These are phyloP conservation scores for Rhynchopsitta pachyrhyncha DNA, from an alignment of 2,113 vertebrate species.

Conservation along the genomic window DNA sequence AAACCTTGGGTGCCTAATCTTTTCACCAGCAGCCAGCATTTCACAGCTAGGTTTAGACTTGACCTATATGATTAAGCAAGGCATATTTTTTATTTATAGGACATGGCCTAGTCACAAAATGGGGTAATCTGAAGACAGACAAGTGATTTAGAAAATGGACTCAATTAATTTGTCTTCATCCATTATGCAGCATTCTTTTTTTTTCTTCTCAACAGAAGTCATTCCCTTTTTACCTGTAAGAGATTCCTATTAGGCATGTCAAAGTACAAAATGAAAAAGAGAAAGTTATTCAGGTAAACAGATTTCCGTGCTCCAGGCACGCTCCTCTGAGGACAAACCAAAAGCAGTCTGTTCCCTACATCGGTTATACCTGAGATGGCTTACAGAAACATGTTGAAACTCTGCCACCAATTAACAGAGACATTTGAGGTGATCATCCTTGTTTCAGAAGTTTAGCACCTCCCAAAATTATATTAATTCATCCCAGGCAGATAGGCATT, in stretches of 20 bases:
- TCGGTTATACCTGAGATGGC: not conserved
- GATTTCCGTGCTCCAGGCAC: not conserved
- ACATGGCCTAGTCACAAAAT: not conserved
- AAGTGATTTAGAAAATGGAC: slow-evolving; percentile 9
- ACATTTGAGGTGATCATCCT: not conserved
- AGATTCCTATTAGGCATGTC: not conserved
- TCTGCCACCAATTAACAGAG: not conserved
- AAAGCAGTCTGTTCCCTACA: not conserved
- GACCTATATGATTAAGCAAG: slow-evolving; percentile 44
- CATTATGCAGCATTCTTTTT: not conserved
- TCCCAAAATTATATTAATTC: not conserved
- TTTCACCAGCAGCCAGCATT: slow-evolving; percentile 37
- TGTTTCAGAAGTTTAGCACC: not conserved
- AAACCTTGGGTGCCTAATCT: slow-evolving; percentile 14
- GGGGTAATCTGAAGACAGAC: not conserved
- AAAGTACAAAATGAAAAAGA: not conserved
- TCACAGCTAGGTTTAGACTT: slow-evolving; percentile 44
- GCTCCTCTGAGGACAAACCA: not conserved
- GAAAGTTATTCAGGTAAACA: not conserved
- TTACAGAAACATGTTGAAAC: not conserved
- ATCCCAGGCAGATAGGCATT: not conserved
- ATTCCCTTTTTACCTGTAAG: slow-evolving; percentile 13
- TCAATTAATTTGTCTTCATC: slow-evolving; percentile 28
- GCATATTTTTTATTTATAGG: slow-evolving; percentile 19
- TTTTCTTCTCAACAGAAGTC: slow-evolving; percentile 10